These are phyloP conservation scores for Drosophila borborema DNA, from an alignment of 2,888 invertebrate species.

Conservation along the genomic window DNA sequence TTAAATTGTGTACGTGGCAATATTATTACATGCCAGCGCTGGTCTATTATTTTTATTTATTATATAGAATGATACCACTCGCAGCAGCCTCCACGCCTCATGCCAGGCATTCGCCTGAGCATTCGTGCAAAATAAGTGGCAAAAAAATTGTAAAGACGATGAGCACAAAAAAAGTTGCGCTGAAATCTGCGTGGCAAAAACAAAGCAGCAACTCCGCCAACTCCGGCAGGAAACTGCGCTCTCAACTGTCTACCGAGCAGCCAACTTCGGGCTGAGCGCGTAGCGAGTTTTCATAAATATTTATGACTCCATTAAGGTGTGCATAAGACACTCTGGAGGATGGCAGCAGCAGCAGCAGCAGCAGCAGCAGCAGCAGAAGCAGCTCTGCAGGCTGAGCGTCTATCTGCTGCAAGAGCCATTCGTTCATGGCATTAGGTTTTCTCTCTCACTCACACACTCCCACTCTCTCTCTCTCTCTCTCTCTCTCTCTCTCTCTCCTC, in stretches of 20 bases:
- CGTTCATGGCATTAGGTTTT: slow-evolving; percentile 53
- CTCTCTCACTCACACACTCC: neutral
- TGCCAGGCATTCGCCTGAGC: slow-evolving; percentile 41
- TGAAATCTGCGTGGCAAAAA: slow-evolving; percentile 51
- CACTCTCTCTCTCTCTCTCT: neutral
- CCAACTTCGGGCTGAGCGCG: slow-evolving; percentile 46
- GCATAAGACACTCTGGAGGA: slow-evolving; percentile 80
- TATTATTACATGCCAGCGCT: slow-evolving; percentile 43
- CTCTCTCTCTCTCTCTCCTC: neutral
- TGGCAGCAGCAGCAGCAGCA: slow-evolving; percentile 27
- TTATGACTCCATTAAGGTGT: slow-evolving; percentile 85
- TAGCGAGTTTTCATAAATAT: slow-evolving; percentile 84
- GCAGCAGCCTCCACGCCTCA: neutral
- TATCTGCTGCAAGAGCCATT: slow-evolving; percentile 42
- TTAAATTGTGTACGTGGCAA: slow-evolving; percentile 52
- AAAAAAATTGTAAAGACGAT: slow-evolving; percentile 50
- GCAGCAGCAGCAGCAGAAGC: neutral
- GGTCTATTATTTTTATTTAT: slow-evolving; percentile 60
- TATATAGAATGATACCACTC: slow-evolving; percentile 42
- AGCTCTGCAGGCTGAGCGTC: slow-evolving; percentile 14
- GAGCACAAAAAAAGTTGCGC: slow-evolving; percentile 38
- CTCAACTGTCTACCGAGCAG: slow-evolving; percentile 22
- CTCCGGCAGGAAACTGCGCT: slow-evolving; percentile 6
- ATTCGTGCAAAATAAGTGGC: slow-evolving; percentile 69
- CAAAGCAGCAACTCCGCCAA: slow-evolving; percentile 48